Evolutionary conservation across 2,797 vertebrate genomes (phyloP).

Genomic region (Sebastiscus albofasciatus): DNA sequence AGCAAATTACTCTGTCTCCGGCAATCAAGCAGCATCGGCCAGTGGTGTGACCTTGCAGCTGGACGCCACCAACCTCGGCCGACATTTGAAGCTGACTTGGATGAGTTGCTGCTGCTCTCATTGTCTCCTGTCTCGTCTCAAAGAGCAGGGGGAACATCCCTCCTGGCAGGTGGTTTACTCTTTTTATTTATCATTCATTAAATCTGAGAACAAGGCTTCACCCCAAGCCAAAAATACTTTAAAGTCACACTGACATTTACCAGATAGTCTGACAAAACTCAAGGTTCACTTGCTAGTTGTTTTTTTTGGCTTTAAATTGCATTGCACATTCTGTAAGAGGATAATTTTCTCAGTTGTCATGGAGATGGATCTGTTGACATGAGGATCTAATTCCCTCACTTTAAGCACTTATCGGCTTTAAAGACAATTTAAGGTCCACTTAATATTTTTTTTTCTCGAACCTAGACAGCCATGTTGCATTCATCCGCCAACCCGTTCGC

Average conservation of each 20-base stretch:
- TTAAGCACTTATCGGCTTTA: background rate
- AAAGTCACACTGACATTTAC: background rate
- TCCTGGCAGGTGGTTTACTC: constrained; percentile 3
- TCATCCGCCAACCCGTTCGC: background rate
- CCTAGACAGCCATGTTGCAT: background rate
- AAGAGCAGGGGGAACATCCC: background rate
- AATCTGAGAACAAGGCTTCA: constrained; percentile 3
- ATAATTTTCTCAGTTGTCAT: background rate
- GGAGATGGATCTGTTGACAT: background rate
- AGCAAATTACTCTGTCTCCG: constrained; percentile 54
- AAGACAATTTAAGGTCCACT: background rate
- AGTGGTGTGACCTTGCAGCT: constrained; percentile 45
- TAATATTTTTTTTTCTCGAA: background rate
- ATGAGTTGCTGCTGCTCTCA: background rate
- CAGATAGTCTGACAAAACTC: background rate
- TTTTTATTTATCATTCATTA: constrained; percentile 23
- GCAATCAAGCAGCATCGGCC: constrained; percentile 34
- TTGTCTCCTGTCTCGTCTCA: constrained; percentile 15
- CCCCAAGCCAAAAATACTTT: background rate
- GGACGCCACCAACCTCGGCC: background rate
- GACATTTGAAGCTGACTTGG: constrained; percentile 7
- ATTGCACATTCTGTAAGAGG: background rate
- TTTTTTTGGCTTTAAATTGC: background rate
- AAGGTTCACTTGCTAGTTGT: background rate
- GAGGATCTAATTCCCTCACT: background rate